These are phyloP conservation scores for Acrossocheilus wenchowensis DNA, from an alignment of 2,797 vertebrate genomes.

Conservation along the genomic window DNA sequence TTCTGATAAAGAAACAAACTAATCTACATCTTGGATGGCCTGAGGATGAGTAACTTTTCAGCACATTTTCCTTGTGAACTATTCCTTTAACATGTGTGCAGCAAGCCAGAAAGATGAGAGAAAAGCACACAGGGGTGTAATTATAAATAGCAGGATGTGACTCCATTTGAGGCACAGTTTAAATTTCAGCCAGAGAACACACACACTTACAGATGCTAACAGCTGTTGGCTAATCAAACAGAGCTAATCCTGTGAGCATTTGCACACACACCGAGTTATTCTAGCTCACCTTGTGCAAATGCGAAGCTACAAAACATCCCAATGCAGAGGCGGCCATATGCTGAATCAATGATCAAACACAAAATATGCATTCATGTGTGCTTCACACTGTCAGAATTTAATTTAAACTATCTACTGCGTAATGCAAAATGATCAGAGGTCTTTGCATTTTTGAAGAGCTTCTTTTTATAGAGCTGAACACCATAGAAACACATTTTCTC, in stretches of 20 bases:
- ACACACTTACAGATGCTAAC: constrained; percentile 39
- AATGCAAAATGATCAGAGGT: constrained; percentile 16
- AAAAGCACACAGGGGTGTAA: background rate
- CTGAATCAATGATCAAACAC: constrained; percentile 25
- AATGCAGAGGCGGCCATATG: constrained; percentile 22
- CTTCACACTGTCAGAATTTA: constrained; percentile 18
- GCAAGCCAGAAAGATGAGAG: background rate
- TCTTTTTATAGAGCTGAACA: constrained; percentile 10
- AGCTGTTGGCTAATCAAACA: constrained; percentile 46
- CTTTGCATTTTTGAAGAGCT: background rate
- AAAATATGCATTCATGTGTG: background rate
- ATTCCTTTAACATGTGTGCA: background rate
- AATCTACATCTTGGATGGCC: background rate
- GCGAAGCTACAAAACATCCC: background rate
- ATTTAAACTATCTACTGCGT: constrained; percentile 3
- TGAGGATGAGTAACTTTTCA: background rate
- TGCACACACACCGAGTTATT: constrained; percentile 14
- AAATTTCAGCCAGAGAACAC: constrained; percentile 12
- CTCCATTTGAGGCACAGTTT: constrained; percentile 38
- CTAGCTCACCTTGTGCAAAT: constrained; percentile 12
- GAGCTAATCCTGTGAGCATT: constrained; percentile 36
- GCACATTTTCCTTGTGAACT: background rate
- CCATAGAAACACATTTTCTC: constrained; percentile 10
- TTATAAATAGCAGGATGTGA: constrained; percentile 35
- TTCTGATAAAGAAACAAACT: background rate